Conservation (phyloP, 2,888 invertebrate species). For the Adela reaumurella region DNA sequence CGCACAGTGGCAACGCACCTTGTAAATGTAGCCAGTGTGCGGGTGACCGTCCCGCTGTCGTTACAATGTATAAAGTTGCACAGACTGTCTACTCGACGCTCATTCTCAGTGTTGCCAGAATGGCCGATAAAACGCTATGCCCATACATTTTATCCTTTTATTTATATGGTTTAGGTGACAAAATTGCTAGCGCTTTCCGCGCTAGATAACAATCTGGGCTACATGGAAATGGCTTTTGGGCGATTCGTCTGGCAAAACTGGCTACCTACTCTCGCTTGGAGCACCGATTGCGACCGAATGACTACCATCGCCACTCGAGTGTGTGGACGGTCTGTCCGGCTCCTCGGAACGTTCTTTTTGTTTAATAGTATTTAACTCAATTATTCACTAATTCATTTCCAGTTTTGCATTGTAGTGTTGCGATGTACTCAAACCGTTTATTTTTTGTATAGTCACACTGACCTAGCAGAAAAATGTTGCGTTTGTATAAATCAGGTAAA, state of each 20-base stretch:
- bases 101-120: no score
- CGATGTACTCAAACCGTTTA: conserved; percentile 31
- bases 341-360: background rate
- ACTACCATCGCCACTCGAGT: background rate
- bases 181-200: no score
- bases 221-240: no score
- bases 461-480: conserved; percentile 56
- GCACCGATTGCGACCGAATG: background rate
- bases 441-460: conserved; percentile 50
- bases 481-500: conserved; percentile 21
- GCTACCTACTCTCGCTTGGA: no score
- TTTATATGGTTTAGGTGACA: no score
- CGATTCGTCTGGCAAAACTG: no score
- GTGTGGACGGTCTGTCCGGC: conserved; percentile 1
- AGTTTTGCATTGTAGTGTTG: conserved; percentile 49
- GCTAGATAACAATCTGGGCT: no score
- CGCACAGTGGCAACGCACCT: no score
- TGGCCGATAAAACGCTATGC: no score
- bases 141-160: no score
- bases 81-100: background rate
- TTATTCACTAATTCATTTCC: conserved; percentile 31
- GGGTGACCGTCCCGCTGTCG: background rate
- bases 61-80: background rate
- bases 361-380: conserved; percentile 34
- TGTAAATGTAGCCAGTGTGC: no score